These are phyloP conservation scores for Esperia sulphurella DNA, from an alignment of 2,888 invertebrate species.

Conservation along the genomic window DNA sequence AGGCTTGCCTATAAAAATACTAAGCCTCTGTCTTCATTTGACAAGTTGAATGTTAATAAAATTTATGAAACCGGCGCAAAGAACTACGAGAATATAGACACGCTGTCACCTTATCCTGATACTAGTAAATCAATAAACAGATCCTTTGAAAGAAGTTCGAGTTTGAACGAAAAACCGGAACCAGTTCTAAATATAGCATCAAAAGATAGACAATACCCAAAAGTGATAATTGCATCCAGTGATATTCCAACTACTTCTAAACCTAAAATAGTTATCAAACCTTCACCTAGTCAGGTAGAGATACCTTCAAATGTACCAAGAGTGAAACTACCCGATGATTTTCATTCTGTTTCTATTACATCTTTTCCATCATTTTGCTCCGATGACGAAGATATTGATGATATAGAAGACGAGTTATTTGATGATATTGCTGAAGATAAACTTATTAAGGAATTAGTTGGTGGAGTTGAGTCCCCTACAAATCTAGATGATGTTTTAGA, in stretches of 20 bases:
- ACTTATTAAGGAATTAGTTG: slow-evolving; percentile 65
- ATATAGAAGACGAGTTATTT: slow-evolving; percentile 40
- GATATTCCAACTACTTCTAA: slow-evolving; percentile 65
- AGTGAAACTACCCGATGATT: slow-evolving; percentile 70
- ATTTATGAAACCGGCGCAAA: slow-evolving; percentile 35
- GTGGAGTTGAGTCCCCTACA: slow-evolving; percentile 64
- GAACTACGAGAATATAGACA: slow-evolving; percentile 65
- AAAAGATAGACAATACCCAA: slow-evolving; percentile 57
- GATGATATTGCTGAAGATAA: slow-evolving; percentile 64
- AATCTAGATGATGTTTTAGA: slow-evolving; percentile 54
- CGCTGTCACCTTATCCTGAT: slow-evolving; percentile 33
- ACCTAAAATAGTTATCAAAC: slow-evolving; percentile 81
- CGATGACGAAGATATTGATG: slow-evolving; percentile 53
- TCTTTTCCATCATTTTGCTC: slow-evolving; percentile 64
- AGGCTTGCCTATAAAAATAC: slow-evolving; percentile 67
- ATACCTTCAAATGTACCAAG: slow-evolving; percentile 64
- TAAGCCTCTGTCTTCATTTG: slow-evolving; percentile 62
- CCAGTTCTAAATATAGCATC: slow-evolving; percentile 17
- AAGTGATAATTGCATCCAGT: slow-evolving; percentile 76
- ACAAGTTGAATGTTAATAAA: slow-evolving; percentile 37
- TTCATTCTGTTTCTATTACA: slow-evolving; percentile 57
- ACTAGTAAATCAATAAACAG: slow-evolving; percentile 25
- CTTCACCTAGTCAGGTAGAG: slow-evolving; percentile 64
- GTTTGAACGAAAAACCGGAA: slow-evolving; percentile 26
- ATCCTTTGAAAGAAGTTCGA: slow-evolving; percentile 38